A percentile compares a stretch with the other conserved stretches of the same genome.
Evolutionary conservation across 2,888 invertebrate species (phyloP).

Genomic region (Argyresthia albistria): DNA sequence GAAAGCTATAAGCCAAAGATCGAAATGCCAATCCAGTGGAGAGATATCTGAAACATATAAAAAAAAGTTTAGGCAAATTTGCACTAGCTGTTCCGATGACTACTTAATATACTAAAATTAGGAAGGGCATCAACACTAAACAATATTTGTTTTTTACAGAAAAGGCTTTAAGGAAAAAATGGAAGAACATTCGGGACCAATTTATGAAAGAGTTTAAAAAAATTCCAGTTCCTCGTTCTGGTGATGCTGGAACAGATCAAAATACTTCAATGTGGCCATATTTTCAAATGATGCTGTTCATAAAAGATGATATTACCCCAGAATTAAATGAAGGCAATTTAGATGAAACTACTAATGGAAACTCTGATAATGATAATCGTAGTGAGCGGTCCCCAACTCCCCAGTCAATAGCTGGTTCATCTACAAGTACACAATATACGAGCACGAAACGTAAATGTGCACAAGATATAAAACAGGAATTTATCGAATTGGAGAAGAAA

Average conservation of each 20-base stretch:
- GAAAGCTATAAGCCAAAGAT: conserved; percentile 14
- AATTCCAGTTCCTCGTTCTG: conserved; percentile 14
- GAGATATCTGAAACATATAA: conserved; percentile 16
- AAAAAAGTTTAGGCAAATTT: neutral
- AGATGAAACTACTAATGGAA: conserved; percentile 16
- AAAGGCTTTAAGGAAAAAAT: conserved; percentile 17
- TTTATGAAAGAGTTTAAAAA: conserved; percentile 15
- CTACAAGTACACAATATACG: conserved; percentile 18
- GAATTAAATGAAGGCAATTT: conserved; percentile 15
- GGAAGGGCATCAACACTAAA: conserved; percentile 8
- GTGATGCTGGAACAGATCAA: conserved; percentile 16
- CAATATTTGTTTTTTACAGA: conserved; percentile 12
- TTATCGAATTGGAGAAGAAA: conserved; percentile 21
- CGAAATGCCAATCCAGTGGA: conserved; percentile 16
- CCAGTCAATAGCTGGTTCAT: conserved; percentile 17
- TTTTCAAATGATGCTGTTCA: conserved; percentile 16
- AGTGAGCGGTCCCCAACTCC: conserved; percentile 11
- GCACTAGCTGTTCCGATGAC: too few species aligned
- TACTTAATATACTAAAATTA: conserved; percentile 9
- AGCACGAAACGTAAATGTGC: conserved; percentile 18
- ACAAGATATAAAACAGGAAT: conserved; percentile 19
- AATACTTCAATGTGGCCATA: conserved; percentile 15
- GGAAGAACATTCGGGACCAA: conserved; percentile 17
- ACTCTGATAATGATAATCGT: conserved; percentile 10
- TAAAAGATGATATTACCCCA: conserved; percentile 16